Base-by-base conservation (phyloP, 2,888 invertebrate genomes). In the Buathra laborator region DNA sequence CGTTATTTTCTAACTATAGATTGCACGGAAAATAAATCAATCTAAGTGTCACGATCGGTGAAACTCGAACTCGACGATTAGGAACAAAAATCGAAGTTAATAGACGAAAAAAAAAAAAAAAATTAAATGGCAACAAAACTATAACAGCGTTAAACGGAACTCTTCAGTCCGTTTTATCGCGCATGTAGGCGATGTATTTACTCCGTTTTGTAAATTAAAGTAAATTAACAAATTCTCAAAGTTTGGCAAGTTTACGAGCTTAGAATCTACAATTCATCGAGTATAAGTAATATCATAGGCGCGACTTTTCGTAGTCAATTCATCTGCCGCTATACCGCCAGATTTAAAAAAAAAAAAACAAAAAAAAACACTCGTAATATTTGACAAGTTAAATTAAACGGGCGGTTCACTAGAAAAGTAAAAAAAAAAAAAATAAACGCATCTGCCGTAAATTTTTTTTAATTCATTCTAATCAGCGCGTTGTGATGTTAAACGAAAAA, bases 271-370 rank as follows among this genome's bases (percentile, higher is more conserved):
- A 64, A 81, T 81, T 87, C 75, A 62, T 84, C 84, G 90, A 90
- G 90, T 91, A 91, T 89, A 85, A 62, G 71, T 82, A 89, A 90
- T 90, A 90, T 89, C 89, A 86, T 89, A 81, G 86, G 86, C 68
- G 70, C 1, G 53, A 19, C 19, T 53, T 44, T 48, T 68, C 53
- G 48, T 51, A 77, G 48, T 77, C 62, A 46, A 68, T 75, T 10
- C 16, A 32, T 68, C 19, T 53, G 16, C n/a, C 48, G 12, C n/a
- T 19, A 24, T n/a, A 53, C 1, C n/a, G 29, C 70, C 29, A n/a
- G 24, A n/a, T 14, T 70, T 10, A 72, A 37, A 59, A 76, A 29
- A 66, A 62, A 79, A 68, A 78, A 67, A 51, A 16, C 68, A 68
- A 32, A 59, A 44, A 16, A 51, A 29, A 56, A 46, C n/a, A 62